Evolutionary conservation across 2,113 vertebrate genomes (phyloP).

Genomic region (Lethenteron camtschaticum): DNA sequence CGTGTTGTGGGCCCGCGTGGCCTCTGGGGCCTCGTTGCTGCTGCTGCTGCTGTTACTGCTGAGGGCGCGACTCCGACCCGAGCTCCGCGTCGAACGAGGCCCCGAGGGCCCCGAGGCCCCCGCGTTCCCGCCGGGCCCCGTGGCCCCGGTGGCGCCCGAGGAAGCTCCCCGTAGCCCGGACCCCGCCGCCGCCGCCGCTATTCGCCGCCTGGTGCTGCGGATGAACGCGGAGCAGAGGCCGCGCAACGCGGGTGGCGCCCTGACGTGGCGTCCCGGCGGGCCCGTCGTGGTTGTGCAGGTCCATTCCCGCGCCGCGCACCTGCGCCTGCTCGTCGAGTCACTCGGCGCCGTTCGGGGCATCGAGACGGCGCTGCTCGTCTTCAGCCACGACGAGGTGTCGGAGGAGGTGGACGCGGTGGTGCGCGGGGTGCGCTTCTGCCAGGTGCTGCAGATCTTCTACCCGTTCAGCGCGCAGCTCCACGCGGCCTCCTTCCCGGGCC

Average conservation of each 20-base stretch:
- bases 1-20: no score
- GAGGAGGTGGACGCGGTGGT: constrained; percentile 65
- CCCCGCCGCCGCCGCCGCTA: no score
- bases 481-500: constrained; percentile 72
- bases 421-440: constrained; percentile 59
- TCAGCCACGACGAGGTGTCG: constrained; percentile 89
- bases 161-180: no score
- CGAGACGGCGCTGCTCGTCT: constrained; percentile 50
- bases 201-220: no score
- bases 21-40: no score
- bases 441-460: constrained; percentile 86
- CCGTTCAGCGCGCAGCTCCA: constrained; percentile 92
- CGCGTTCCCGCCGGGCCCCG: no score
- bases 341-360: constrained; percentile 42
- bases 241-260: neutral
- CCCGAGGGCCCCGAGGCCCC: no score
- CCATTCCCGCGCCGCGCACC: constrained; percentile 65
- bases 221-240: no score
- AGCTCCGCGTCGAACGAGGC: no score
- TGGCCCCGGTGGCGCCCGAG: no score
- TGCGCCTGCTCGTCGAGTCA: constrained; percentile 54
- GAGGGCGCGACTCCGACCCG: no score
- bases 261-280: constrained; percentile 19
- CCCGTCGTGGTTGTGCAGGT: constrained; percentile 67
- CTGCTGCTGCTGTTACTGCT: no score